Evolutionary conservation across 2,113 vertebrate genomes (phyloP).

Genomic region (Mugil cephalus): DNA sequence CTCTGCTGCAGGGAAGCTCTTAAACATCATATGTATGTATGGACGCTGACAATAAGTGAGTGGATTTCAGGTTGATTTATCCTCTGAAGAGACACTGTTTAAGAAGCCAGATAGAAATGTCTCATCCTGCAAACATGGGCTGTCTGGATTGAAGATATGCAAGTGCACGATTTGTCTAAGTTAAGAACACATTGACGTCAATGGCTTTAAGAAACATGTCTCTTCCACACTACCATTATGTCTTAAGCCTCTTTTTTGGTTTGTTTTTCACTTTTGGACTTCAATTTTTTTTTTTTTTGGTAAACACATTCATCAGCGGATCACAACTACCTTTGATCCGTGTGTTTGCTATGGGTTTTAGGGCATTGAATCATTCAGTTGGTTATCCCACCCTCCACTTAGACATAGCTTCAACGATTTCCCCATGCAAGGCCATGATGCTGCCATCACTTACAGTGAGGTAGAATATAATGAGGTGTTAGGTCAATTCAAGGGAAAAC

Average conservation of each 20-base stretch:
- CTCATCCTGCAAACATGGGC: not conserved
- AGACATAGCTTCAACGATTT: constrained; percentile 28
- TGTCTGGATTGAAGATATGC: not conserved
- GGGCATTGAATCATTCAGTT: constrained; percentile 44
- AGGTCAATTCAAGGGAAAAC: constrained; percentile 40
- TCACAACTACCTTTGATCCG: constrained; percentile 8
- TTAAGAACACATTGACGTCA: not conserved
- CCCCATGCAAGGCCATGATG: constrained; percentile 48
- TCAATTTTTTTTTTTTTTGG: not conserved
- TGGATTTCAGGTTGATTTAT: not conserved
- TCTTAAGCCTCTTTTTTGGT: no score
- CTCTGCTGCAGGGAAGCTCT: constrained; percentile 2
- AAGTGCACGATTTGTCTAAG: not conserved
- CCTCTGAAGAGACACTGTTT: no score
- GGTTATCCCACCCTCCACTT: constrained; percentile 13
- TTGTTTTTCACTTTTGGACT: no score
- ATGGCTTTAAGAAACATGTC: not conserved
- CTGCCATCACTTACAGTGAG: constrained; percentile 47
- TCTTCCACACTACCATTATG: not conserved
- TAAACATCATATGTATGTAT: not conserved
- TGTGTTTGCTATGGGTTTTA: not conserved
- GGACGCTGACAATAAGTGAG: not conserved
- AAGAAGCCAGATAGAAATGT: no score
- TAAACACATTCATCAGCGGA: not conserved
- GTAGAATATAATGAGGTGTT: constrained; percentile 38